Percentiles rank a stretch among this genome's conserved stretches.
phyloP scores from a whole-genome alignment of 2,113 vertebrate species.

The Circaetus gallicus region DNA sequence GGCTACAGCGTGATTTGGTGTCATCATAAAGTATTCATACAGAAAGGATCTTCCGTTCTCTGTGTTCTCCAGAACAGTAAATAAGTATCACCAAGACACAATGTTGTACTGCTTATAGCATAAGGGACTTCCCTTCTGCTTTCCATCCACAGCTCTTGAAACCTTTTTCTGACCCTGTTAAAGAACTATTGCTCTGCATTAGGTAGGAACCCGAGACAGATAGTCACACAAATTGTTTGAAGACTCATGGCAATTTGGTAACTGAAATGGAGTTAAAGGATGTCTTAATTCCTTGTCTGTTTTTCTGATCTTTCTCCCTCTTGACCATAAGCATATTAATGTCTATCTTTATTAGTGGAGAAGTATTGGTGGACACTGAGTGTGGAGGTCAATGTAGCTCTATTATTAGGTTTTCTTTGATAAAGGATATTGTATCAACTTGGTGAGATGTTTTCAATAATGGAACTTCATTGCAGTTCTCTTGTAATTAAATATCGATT shows the following conservation, averaged over 20 bases:
- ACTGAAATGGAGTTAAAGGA: not conserved
- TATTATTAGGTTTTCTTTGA: slow-evolving; percentile 14
- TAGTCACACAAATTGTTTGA: not conserved
- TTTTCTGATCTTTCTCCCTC: not conserved
- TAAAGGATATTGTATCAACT: not conserved
- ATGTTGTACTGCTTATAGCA: not conserved
- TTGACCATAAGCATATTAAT: not conserved
- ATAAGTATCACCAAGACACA: not conserved
- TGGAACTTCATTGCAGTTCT: not conserved
- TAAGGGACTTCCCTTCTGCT: not conserved
- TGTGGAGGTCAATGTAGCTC: not conserved
- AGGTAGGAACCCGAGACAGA: not conserved
- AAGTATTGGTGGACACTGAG: not conserved
- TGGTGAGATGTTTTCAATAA: not conserved
- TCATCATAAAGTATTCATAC: not conserved
- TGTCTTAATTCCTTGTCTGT: not conserved
- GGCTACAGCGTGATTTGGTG: not conserved
- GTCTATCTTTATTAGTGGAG: not conserved
- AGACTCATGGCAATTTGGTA: not conserved
- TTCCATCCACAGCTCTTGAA: not conserved
- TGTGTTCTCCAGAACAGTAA: not conserved
- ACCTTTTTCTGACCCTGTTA: not conserved
- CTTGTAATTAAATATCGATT: slow-evolving; percentile 29
- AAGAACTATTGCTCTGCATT: not conserved
- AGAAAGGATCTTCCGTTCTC: not conserved